A percentile compares a stretch with the other conserved stretches of the same genome.
Evolutionary conservation across 2,113 vertebrate genomes (phyloP).

Genomic region (Phylloscopus whistleri): DNA sequence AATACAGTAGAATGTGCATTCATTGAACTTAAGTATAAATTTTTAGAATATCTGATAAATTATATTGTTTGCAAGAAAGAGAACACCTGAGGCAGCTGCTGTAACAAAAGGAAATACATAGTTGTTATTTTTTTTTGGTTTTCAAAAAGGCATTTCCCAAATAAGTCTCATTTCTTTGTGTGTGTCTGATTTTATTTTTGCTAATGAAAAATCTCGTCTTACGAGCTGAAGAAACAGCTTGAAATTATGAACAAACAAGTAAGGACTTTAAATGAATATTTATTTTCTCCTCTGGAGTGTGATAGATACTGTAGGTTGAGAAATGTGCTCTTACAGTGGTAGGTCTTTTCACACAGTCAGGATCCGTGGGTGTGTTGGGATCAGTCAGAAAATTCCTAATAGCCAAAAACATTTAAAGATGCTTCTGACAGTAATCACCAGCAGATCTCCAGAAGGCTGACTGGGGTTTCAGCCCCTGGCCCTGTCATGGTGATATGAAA

Average conservation of each 20-base stretch:
- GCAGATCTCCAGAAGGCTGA: background rate
- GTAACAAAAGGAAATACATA: conserved; percentile 41
- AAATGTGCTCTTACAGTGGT: background rate
- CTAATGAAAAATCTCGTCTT: background rate
- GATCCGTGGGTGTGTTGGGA: background rate
- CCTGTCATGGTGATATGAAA: background rate
- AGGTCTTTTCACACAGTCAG: background rate
- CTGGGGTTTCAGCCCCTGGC: accelerated
- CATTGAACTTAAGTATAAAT: conserved; percentile 51
- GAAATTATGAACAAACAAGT: background rate
- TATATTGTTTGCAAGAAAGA: background rate
- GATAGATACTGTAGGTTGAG: background rate
- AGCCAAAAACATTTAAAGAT: background rate
- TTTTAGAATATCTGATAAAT: conserved; percentile 54
- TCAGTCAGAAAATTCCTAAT: background rate
- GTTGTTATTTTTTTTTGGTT: background rate
- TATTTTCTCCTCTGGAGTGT: background rate
- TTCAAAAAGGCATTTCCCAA: background rate
- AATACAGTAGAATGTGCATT: conserved; percentile 11
- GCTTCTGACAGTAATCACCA: background rate
- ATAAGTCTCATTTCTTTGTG: background rate
- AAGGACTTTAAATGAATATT: background rate
- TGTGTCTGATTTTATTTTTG: background rate
- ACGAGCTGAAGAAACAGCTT: background rate
- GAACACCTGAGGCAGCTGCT: conserved; percentile 55